Percentiles rank a stretch among this genome's conserved stretches.
Conservation (phyloP, 1,140 invertebrate species). For the Aphaenogaster floridana region DNA sequence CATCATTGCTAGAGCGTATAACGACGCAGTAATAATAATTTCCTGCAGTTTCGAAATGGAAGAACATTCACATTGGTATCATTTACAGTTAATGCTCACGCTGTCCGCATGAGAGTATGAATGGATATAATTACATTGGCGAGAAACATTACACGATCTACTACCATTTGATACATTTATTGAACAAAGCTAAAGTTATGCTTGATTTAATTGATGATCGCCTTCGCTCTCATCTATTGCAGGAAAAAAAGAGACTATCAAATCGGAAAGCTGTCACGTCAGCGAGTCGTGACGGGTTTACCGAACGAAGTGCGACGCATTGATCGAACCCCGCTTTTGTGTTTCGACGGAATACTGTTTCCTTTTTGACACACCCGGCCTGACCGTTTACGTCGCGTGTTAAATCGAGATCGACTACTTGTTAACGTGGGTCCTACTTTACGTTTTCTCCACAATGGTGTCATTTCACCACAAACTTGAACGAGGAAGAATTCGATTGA, state of each 20-base stretch:
- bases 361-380: constrained; percentile 27
- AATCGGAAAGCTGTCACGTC: constrained; percentile 50
- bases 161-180: background rate
- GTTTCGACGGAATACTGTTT: constrained; percentile 42
- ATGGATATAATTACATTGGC: background rate
- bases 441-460: background rate
- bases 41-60: background rate
- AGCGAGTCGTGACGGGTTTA: constrained; percentile 51
- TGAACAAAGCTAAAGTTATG: background rate
- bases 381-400: constrained; percentile 29
- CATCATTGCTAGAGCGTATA: background rate
- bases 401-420: constrained; percentile 43
- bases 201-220: constrained; percentile 44
- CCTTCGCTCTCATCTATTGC: background rate
- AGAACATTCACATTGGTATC: background rate
- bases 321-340: constrained; percentile 36
- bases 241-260: constrained; percentile 22
- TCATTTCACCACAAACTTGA: background rate
- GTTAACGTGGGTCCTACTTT: constrained; percentile 36
- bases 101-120: constrained; percentile 69
- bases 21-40: background rate
- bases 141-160: background rate
- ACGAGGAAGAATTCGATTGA: background rate
- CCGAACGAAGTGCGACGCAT: constrained; percentile 33
- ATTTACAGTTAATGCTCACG: constrained; percentile 11